Evolutionary conservation across 2,797 vertebrate species (phyloP).

Genomic region (Manis pentadactyla): DNA sequence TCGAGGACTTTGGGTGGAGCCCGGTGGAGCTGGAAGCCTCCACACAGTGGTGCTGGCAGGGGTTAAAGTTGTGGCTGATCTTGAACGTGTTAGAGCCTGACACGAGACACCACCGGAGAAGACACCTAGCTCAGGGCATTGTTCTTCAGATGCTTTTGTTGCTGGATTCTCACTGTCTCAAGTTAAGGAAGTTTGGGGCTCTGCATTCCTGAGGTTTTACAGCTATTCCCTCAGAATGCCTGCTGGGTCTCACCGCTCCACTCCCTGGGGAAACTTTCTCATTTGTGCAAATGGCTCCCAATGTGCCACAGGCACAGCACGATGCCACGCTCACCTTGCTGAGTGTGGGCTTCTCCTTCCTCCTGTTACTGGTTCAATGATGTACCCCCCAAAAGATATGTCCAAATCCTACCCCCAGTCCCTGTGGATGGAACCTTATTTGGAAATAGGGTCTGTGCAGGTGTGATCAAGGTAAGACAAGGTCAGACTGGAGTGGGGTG

Average conservation of each 20-base stretch:
- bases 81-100: not conserved
- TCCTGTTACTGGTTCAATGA: rapidly evolving
- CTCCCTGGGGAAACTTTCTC: slow-evolving; percentile 14
- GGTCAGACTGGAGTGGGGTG: not conserved
- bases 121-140: not conserved
- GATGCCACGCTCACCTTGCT: rapidly evolving
- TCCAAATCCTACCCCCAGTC: not conserved
- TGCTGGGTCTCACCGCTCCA: not conserved
- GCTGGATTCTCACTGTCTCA: slow-evolving; percentile 35
- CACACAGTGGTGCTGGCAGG: rapidly evolving
- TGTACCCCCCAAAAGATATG: rapidly evolving
- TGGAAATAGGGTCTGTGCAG: not conserved
- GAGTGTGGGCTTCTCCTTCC: rapidly evolving
- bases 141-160: not conserved
- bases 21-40: rapidly evolving
- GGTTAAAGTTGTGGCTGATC: not conserved
- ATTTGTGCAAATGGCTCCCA: not conserved
- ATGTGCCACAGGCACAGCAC: rapidly evolving
- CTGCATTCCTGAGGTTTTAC: slow-evolving; percentile 62
- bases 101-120: not conserved
- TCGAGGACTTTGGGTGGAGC: not conserved
- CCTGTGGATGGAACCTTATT: not conserved
- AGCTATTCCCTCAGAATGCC: not conserved
- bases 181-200: slow-evolving; percentile 57
- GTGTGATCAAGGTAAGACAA: not conserved